Conservation (phyloP, 30 jellyfish, hydroid and myxozoan species). For the Hydractinia echinata region DNA sequence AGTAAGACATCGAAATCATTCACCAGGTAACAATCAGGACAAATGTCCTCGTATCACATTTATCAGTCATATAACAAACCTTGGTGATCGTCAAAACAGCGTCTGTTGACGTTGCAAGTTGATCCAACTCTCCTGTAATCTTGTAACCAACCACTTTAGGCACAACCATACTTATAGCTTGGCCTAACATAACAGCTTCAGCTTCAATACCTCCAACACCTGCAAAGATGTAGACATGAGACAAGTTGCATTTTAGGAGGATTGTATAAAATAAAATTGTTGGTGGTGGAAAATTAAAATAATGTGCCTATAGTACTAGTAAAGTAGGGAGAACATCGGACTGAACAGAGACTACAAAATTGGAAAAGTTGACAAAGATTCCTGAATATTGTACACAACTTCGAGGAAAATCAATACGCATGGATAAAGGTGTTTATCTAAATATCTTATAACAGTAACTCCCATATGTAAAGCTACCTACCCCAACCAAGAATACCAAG, state of each 20-base stretch:
- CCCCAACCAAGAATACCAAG: constrained; percentile 97
- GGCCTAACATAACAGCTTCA: constrained; percentile 94
- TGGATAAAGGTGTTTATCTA: too few relatives aligned
- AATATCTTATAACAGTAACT: too few relatives aligned
- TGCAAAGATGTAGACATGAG: neutral
- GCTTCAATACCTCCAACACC: constrained; percentile 99
- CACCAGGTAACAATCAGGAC: neutral
- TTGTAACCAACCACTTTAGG: constrained; percentile 91
- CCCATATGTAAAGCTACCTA: neutral
- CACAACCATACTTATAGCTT: constrained; percentile 78
- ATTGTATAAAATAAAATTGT: too few relatives aligned
- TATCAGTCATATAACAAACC: constrained; percentile 17
- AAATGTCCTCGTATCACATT: neutral
- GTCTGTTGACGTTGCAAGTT: constrained; percentile 75
- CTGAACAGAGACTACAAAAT: neutral
- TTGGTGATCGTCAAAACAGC: constrained; percentile 80
- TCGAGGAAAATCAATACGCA: too few relatives aligned
- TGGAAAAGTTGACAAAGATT: neutral
- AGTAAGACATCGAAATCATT: neutral
- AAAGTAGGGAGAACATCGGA: too few relatives aligned
- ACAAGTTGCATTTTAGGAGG: too few relatives aligned
- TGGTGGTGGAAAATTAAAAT: too few relatives aligned
- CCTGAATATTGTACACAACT: too few relatives aligned
- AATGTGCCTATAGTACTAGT: too few relatives aligned
- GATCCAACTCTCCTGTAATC: constrained; percentile 49